Evolutionary conservation across 2,113 vertebrate genomes (phyloP).

Genomic region (Lonchura striata): DNA sequence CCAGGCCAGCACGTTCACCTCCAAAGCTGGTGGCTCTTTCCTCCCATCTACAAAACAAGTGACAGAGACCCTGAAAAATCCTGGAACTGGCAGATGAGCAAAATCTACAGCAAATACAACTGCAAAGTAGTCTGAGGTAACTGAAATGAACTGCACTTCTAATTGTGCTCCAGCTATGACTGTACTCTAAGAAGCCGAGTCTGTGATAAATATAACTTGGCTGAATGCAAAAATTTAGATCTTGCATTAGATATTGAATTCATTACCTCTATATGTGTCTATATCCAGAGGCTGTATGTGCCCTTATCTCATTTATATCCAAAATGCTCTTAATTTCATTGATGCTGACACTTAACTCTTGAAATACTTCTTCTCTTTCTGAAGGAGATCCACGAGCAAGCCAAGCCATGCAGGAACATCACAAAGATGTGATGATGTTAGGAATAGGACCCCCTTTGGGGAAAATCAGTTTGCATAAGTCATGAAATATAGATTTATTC

Average conservation of each 20-base stretch:
- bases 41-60: neutral
- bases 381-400: neutral
- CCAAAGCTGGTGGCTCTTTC: neutral
- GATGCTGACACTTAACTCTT: conserved; percentile 50
- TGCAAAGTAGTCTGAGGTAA: conserved; percentile 42
- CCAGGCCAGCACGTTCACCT: neutral
- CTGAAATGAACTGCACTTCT: conserved; percentile 17
- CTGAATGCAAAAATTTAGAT: conserved; percentile 57
- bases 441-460: neutral
- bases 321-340: conserved; percentile 22
- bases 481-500: conserved; percentile 45
- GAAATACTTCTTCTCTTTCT: neutral
- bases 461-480: conserved; percentile 31
- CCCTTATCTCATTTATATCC: conserved; percentile 51
- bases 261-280: conserved; percentile 58
- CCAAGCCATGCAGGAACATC: neutral
- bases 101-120: conserved; percentile 15
- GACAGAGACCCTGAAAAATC: conserved; percentile 19
- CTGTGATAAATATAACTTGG: conserved; percentile 64
- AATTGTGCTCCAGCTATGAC: conserved; percentile 40
- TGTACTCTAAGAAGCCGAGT: conserved; percentile 21
- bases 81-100: neutral
- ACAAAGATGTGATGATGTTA: neutral
- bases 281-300: conserved; percentile 45
- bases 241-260: conserved; percentile 46